Percentiles rank a stretch among this genome's conserved stretches.
These are phyloP conservation scores for Daubentonia madagascariensis DNA, from an alignment of 2,113 vertebrate genomes.

Conservation along the genomic window DNA sequence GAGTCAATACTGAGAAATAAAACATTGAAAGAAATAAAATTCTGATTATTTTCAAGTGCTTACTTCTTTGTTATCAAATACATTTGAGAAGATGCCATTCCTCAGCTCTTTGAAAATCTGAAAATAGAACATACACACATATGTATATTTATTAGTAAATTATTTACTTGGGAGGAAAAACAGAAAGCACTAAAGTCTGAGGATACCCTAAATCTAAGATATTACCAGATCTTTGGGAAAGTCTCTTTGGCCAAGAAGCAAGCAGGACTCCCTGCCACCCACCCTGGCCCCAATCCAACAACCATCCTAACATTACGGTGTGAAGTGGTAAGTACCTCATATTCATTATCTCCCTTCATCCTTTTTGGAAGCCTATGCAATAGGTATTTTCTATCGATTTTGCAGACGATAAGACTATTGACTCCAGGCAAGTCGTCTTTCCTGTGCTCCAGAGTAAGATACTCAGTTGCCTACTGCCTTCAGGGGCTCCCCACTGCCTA, in stretches of 20 bases:
- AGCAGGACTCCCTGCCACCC: not conserved
- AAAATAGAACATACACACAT: not conserved
- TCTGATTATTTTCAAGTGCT: constrained; percentile 47
- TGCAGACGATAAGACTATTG: not conserved
- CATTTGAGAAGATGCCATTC: not conserved
- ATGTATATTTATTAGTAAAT: not conserved
- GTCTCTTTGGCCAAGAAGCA: not conserved
- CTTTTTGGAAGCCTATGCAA: not conserved
- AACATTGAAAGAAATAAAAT: constrained; percentile 25
- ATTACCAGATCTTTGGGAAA: not conserved
- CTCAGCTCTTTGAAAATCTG: not conserved
- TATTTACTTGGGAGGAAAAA: constrained; percentile 13
- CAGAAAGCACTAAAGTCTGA: not conserved
- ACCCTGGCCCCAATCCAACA: not conserved
- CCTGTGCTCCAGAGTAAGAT: not conserved
- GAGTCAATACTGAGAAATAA: not conserved
- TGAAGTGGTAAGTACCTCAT: not conserved
- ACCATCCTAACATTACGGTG: not conserved
- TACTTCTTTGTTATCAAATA: constrained; percentile 63
- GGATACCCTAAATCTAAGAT: not conserved
- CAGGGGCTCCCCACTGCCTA: accelerated
- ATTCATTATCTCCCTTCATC: not conserved
- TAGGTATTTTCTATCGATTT: not conserved
- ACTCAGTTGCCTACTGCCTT: not conserved
- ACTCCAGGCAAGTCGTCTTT: not conserved